These are phyloP conservation scores for Aldabrachelys gigantea DNA, from an alignment of 2,113 vertebrate genomes.

Conservation along the genomic window DNA sequence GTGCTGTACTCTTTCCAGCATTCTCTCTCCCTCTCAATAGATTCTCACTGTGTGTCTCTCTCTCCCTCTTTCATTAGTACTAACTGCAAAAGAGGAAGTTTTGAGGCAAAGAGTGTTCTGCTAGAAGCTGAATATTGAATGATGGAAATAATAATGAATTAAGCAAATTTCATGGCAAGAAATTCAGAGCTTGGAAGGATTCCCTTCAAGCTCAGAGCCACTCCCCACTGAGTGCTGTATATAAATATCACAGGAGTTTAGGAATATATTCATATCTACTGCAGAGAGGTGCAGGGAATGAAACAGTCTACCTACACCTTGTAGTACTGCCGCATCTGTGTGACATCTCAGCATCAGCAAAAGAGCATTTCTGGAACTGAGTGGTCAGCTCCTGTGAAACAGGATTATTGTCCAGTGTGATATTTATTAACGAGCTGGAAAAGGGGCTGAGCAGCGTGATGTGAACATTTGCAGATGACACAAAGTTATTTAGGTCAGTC, in stretches of 20 bases:
- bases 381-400: neutral
- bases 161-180: conserved; percentile 6
- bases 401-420: fast-evolving
- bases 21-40: neutral
- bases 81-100: neutral
- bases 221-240: neutral
- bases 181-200: neutral
- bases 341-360: neutral
- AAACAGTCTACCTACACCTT: neutral
- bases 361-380: neutral
- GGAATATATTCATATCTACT: neutral
- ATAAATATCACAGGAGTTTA: neutral
- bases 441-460: fast-evolving
- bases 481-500: fast-evolving
- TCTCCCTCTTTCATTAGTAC: neutral
- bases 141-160: conserved; percentile 33
- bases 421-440: fast-evolving
- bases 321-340: too few species aligned
- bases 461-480: neutral
- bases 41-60: neutral
- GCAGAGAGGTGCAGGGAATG: neutral
- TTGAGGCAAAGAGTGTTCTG: neutral
- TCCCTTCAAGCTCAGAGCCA: neutral
- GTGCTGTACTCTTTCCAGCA: neutral
- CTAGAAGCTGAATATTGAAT: conserved; percentile 1